Evolutionary conservation across 2,797 vertebrate genomes (phyloP).

Genomic region (Coilia nasus): DNA sequence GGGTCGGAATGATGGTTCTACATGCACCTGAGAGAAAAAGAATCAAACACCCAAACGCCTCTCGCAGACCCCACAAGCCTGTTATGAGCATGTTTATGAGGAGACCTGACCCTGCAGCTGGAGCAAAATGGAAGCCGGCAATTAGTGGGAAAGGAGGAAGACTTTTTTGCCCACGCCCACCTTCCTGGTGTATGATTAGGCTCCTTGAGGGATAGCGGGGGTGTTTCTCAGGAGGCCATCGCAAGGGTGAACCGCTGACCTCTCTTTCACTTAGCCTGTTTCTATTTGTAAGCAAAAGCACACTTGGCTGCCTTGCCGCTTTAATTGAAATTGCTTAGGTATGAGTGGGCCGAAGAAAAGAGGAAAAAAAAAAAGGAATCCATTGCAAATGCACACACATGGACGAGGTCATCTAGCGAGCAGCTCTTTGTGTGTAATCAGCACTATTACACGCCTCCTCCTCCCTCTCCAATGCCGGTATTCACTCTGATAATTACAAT

Average conservation of each 20-base stretch:
- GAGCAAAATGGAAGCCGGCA: slow-evolving; percentile 27
- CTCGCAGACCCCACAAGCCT: background rate
- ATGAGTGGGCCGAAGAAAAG: background rate
- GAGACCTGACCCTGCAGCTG: background rate
- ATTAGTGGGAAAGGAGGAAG: slow-evolving; percentile 13
- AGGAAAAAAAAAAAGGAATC: background rate
- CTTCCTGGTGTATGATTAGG: background rate
- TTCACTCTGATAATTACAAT: slow-evolving; percentile 35
- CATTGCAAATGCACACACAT: slow-evolving; percentile 22
- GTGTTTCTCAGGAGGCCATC: slow-evolving; percentile 56
- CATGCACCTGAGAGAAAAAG: slow-evolving; percentile 30
- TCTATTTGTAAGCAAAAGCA: slow-evolving; percentile 32
- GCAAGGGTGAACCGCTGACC: slow-evolving; percentile 69
- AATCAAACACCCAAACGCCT: background rate
- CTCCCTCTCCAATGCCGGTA: background rate
- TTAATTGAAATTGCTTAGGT: slow-evolving; percentile 38
- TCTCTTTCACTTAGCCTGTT: slow-evolving; percentile 24
- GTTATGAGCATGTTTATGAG: background rate
- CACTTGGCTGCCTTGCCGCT: slow-evolving; percentile 11
- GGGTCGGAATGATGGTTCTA: background rate
- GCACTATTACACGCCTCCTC: slow-evolving; percentile 33
- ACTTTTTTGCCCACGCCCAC: background rate
- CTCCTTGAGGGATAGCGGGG: slow-evolving; percentile 54
- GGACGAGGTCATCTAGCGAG: slow-evolving; percentile 18
- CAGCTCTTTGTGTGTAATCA: slow-evolving; percentile 23